Evolutionary conservation across 2,113 vertebrate species (phyloP).

Genomic region (Dicaeum eximium): DNA sequence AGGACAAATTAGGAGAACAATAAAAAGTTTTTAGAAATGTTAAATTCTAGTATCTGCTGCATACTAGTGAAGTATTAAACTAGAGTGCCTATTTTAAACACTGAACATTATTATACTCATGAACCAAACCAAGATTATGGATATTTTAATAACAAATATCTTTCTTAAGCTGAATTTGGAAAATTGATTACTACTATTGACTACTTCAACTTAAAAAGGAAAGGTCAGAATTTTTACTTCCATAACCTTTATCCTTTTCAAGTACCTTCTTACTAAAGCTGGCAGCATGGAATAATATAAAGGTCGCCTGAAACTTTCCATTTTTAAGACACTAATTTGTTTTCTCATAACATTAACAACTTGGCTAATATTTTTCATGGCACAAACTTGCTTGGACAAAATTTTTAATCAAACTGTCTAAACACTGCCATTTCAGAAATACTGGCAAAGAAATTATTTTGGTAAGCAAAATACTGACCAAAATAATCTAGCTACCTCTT

Average conservation of each 20-base stretch:
- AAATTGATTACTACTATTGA: not conserved
- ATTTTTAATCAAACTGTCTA: not conserved
- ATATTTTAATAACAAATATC: not conserved
- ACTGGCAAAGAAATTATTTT: not conserved
- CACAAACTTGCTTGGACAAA: not conserved
- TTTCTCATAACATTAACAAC: not conserved
- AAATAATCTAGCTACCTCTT: not conserved
- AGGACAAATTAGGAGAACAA: constrained; percentile 44
- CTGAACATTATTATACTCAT: not conserved
- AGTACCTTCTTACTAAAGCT: not conserved
- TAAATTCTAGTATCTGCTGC: not conserved
- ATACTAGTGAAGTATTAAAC: not conserved
- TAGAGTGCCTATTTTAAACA: not conserved
- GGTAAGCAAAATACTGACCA: no score
- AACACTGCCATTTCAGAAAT: not conserved
- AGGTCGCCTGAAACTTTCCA: not conserved
- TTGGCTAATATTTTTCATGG: not conserved
- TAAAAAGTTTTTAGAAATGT: constrained; percentile 42
- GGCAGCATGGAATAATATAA: not conserved
- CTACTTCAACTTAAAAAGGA: constrained; percentile 56
- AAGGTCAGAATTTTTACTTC: constrained; percentile 36
- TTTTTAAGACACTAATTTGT: not conserved
- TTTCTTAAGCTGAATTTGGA: constrained; percentile 9
- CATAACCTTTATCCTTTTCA: not conserved
- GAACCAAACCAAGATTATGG: not conserved